Percentiles rank a stretch among this genome's conserved stretches.
Evolutionary conservation across 2,113 vertebrate genomes (phyloP).

Genomic region (Carassius auratus): DNA sequence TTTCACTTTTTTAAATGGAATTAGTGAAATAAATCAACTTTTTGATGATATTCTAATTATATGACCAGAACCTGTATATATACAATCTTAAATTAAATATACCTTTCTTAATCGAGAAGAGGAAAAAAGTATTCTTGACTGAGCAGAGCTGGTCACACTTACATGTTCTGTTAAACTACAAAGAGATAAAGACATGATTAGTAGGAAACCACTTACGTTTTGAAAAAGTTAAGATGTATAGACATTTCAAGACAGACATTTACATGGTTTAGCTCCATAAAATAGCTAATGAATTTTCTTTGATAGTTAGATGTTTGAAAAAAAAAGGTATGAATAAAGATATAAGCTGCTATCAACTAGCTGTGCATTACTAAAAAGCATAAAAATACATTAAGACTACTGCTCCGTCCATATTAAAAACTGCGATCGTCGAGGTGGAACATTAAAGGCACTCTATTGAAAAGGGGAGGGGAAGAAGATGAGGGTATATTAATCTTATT

Average conservation of each 20-base stretch:
- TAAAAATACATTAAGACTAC: neutral
- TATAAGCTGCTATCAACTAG: neutral
- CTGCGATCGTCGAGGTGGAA: conserved; percentile 61
- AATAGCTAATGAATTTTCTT: neutral
- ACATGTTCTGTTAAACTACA: too few species aligned
- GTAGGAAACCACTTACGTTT: neutral
- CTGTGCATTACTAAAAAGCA: neutral
- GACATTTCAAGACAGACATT: neutral
- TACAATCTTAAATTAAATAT: neutral
- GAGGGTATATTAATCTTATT: conserved; percentile 91
- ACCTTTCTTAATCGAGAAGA: neutral
- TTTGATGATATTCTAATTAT: too few species aligned
- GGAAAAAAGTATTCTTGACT: neutral
- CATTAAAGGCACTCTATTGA: conserved; percentile 64
- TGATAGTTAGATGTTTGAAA: neutral
- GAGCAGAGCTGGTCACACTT: neutral
- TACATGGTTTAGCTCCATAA: neutral
- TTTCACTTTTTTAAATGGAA: too few species aligned
- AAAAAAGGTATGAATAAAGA: conserved; percentile 41
- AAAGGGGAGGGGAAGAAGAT: conserved; percentile 68
- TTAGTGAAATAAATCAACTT: too few species aligned
- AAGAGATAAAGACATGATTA: neutral
- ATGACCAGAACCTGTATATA: too few species aligned
- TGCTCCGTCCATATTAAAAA: conserved; percentile 37
- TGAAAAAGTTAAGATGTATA: neutral